Base-by-base conservation (phyloP, 2,888 invertebrate species). In the Heliconius ethilla region DNA sequence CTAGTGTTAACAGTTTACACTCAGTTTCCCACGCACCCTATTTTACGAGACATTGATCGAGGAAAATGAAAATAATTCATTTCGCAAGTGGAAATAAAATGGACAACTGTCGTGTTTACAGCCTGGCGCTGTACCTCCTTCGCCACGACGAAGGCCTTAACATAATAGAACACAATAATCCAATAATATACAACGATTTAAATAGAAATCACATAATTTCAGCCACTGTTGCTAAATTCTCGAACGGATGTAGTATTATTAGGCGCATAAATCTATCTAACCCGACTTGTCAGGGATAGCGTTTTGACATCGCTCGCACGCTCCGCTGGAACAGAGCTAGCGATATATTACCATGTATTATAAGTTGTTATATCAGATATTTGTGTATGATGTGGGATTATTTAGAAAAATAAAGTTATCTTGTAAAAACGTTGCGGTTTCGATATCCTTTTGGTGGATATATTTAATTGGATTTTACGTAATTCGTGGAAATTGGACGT, bases 231-330 rank as follows among this genome's bases (percentile, higher is more conserved):
- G 59, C 72, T 72, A 45, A 74, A 74, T 65, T 74, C 65, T 45
- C 18, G 33, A 75, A 37, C 73, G 72, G 66, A 77, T 59, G 62
- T 37, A 10, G n/a, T 77, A 77, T 77, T 73, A 67, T 73, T 65
- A 77, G 65, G 73, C 73, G 73, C 73, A 77, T 78, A 78, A 78
- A 78, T 78, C 78, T 78, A 66, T 66, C 75, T 33, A 18, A 63
- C 37, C 37, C 72, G 77, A 67, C 73, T 33, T 67, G 78, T 66
- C 51, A 70, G 40, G 75, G 75, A 78, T 75, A 78, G 66, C 78
- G 66, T 62, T 78, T 72, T 78, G 78, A 78, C 78, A 75, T 29
- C n/a, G 77, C 77, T 45, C 69, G 59, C 74, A 40, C n/a, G 59
- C 40, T 51, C 37, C 74, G 65, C 65, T 63, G 63, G 40, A 22